Evolutionary conservation across 1,140 invertebrate genomes (phyloP).

Genomic region (Linepithema humile): DNA sequence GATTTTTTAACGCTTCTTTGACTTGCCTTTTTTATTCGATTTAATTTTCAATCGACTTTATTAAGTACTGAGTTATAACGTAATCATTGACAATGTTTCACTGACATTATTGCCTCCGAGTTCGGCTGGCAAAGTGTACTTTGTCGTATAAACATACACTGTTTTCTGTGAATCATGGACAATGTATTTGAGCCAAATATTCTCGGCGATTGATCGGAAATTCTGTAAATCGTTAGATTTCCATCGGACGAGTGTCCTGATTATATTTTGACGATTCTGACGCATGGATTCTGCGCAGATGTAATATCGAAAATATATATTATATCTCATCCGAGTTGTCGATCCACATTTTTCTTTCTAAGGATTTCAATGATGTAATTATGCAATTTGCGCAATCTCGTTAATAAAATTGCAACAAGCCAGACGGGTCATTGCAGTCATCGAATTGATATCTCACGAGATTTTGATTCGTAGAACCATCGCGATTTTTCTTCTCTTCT

Average conservation of each 20-base stretch:
- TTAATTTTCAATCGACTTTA: not conserved
- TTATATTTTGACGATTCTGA: not conserved
- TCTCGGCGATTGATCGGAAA: not conserved
- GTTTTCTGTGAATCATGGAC: not conserved
- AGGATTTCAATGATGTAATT: not conserved
- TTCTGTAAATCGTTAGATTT: not conserved
- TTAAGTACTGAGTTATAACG: too few relatives aligned
- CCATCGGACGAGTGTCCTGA: not conserved
- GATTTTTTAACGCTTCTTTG: not conserved
- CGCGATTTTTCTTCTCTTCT: slow-evolving; percentile 1
- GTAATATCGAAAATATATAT: not conserved
- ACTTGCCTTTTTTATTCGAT: not conserved
- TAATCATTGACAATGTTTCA: not conserved
- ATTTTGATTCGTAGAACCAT: not conserved
- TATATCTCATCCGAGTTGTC: not conserved
- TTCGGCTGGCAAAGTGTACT: not conserved
- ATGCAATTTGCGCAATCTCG: not conserved
- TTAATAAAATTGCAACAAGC: not conserved
- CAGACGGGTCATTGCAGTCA: not conserved
- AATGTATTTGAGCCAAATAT: not conserved
- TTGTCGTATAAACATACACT: not conserved
- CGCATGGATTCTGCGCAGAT: not conserved
- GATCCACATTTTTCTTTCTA: not conserved
- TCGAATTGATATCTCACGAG: slow-evolving; percentile 26
- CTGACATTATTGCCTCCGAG: not conserved